Base-by-base conservation (phyloP, 1,140 invertebrate species). In the Drosophila fuyamai region DNA sequence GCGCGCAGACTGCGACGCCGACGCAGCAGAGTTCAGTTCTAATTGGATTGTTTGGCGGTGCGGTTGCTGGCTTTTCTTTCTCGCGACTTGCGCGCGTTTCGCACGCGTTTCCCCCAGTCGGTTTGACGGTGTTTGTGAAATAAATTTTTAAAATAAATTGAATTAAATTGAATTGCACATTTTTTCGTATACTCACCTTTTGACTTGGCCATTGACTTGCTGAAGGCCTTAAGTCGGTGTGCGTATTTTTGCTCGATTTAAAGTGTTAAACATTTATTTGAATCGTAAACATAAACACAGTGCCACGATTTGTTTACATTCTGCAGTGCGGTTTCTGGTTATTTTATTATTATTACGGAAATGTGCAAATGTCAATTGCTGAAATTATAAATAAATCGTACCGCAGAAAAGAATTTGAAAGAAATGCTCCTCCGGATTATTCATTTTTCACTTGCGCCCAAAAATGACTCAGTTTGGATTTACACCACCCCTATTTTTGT, bases 11-110 rank as follows among this genome's bases (percentile, higher is more conserved):
- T 60, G 53, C 63, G 74, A 83, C 80, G 76, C 79, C 74, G 72
- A 78, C 83, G 79, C 82, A 82, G 44, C 73, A 29, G 66, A 72
- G 79, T 77, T 88, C 83, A 88, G 83, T 89, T 83, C 79, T 83
- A 88, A 88, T 88, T 79, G 58, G 81, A 61, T 79, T 79, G 83
- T 79, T 58, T 68, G 71, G 65, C 83, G 80, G 83, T 79, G 72
- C 79, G 83, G 83, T 88, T 70, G 81, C 55, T 43, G 54, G 75
- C 73, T 73, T 48, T 67, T 18, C 38, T 43, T 16, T n/a, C 54
- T 43, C 61, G 68, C 75, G 79, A 75, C 56, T 50, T 32, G 50
- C 54, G 51, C 62, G 65, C 70, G 41, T 38, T 80, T 61, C 65
- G 68, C 63, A 50, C 63, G 82, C 79, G 79, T 82, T 85, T 85